Evolutionary conservation across 2,113 vertebrate genomes (phyloP), one percentile per base, ranked within the genome.

Genomic region (Hassar affinis): DNA sequence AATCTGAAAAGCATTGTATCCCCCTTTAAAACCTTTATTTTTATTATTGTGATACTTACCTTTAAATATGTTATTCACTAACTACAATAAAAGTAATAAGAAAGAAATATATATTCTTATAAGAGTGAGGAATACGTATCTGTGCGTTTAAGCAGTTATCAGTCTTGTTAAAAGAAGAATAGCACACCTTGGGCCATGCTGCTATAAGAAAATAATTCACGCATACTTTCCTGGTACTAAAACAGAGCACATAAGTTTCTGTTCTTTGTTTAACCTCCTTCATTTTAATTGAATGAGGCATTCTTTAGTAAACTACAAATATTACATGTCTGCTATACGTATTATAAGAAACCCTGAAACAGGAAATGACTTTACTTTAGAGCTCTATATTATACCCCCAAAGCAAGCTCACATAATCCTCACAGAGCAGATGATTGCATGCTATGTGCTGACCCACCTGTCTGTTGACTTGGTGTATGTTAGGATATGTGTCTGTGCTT

Each of bases 341-440:
- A 52, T 82, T 82, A 79, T 51, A 62, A 74, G 56, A 62, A 47
- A 51, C 22, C 14, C 30, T 42, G 17, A 80, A 80, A 75, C 84
- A 79, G 85, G 80, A 86, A 83, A 86, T 83, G 1, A 81, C 72
- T 49, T 78, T 49, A 78, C 77, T 81, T 56, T 33, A 42, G 49
- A 71, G 27, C 84, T 87, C 80, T 90, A 84, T 90, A 87, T 90
- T 92, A 89, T 91, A 86, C 90, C 88, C 88, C 90, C 90, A 89
- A 92, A 91, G 88, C 92, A 93, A 92, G 92, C 93, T 85, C 85
- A 85, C 42, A 69, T 94, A 93, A 94, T 94, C 92, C 90, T 90
- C 88, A 93, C 90, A 94, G 92, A 91, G 88, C 85, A 91, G 92
- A 93, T 93, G 92, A 93, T 92, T 93, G 88, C 38, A 82, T 33